Evolutionary conservation across 1,140 invertebrate species (phyloP).

Genomic region (Chionoecetes opilio): DNA sequence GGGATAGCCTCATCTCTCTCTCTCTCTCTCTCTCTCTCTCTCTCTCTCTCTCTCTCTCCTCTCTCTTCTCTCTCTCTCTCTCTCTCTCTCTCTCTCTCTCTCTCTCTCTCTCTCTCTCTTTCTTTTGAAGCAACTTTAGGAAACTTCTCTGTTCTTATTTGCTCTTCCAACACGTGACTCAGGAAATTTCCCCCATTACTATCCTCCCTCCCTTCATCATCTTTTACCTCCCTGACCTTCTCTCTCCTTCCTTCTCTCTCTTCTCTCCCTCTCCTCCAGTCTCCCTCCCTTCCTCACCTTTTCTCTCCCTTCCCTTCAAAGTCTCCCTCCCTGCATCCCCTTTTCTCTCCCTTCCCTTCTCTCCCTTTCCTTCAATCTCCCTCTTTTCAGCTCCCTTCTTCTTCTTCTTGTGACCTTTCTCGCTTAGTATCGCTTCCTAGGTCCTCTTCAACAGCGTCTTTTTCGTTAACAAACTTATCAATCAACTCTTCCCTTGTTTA

Average conservation of each 20-base stretch:
- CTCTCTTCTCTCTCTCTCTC: too few species aligned
- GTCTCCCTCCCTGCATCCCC: background rate
- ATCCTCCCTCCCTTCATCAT: too few species aligned
- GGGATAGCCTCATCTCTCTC: background rate
- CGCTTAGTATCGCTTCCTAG: too few species aligned
- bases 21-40: constrained; percentile 27
- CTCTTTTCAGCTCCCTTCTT: background rate
- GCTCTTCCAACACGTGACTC: background rate
- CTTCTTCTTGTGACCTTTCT: too few species aligned
- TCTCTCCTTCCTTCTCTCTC: background rate
- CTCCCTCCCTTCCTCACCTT: background rate
- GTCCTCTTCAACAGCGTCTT: too few species aligned
- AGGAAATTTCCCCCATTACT: background rate
- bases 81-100: too few species aligned
- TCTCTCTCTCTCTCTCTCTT: too few species aligned
- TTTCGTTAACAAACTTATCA: too few species aligned
- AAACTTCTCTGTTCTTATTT: background rate
- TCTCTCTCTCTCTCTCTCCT: too few species aligned
- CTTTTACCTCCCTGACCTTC: background rate
- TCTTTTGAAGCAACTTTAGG: background rate
- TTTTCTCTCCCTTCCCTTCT: too few species aligned
- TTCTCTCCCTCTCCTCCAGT: background rate
- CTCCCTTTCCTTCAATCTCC: background rate
- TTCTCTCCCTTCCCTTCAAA: background rate
- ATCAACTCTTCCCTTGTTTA: too few species aligned